Evolutionary conservation across 2,888 invertebrate genomes (phyloP).

Genomic region (Trisateles emortualis): DNA sequence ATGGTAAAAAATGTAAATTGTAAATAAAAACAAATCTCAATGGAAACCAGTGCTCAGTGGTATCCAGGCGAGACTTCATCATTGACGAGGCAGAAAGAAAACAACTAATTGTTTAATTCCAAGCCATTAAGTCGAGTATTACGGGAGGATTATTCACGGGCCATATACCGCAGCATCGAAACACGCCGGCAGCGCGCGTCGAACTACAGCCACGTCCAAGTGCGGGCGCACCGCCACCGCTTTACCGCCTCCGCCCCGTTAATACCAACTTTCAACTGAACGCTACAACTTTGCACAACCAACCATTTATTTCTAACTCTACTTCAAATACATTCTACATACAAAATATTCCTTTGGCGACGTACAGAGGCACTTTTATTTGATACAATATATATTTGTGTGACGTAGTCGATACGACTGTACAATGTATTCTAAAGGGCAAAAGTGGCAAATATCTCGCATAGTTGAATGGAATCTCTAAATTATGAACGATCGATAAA

Average conservation of each 20-base stretch:
- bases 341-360: conserved; percentile 8
- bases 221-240: conserved; percentile 45
- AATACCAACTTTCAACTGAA: conserved; percentile 49
- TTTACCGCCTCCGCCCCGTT: conserved; percentile 41
- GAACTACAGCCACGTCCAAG: conserved; percentile 46
- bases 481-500: conserved; percentile 18
- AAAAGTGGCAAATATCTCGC: conserved; percentile 26
- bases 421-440: conserved; percentile 21
- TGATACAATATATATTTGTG: conserved; percentile 24
- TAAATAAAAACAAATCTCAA: conserved; percentile 33
- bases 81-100: conserved; percentile 83
- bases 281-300: conserved; percentile 40
- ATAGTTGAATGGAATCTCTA: conserved; percentile 24
- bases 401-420: conserved; percentile 22
- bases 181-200: conserved; percentile 57
- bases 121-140: conserved; percentile 84
- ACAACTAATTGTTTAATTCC: conserved; percentile 86
- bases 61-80: conserved; percentile 62
- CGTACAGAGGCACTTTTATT: conserved; percentile 21
- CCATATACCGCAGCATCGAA: conserved; percentile 81
- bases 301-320: conserved; percentile 58
- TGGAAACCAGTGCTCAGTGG: conserved; percentile 47
- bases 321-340: conserved; percentile 49
- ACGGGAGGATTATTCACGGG: conserved; percentile 83
- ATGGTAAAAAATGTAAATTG: conserved; percentile 12